Conservation (phyloP, 1,140 invertebrate species). For the Zaprionus vittiger region DNA sequence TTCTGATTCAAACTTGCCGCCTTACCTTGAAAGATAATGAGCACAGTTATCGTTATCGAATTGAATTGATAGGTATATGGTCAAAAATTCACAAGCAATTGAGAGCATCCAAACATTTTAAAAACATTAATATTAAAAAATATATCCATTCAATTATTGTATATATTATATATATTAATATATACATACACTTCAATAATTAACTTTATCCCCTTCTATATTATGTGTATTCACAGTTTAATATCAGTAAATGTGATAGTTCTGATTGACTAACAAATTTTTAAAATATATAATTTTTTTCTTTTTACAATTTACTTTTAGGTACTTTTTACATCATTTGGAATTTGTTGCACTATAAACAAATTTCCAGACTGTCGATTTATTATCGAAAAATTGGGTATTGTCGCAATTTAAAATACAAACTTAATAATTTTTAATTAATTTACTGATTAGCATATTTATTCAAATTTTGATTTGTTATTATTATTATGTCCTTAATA, state of each 20-base stretch:
- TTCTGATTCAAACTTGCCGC: slow-evolving; percentile 39
- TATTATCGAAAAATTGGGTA: slow-evolving; percentile 13
- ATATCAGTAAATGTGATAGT: neutral
- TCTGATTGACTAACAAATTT: neutral
- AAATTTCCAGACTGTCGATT: slow-evolving; percentile 8
- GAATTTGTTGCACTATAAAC: slow-evolving; percentile 14
- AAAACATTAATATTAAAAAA: neutral
- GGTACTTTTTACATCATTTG: slow-evolving; percentile 26
- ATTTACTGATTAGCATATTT: neutral
- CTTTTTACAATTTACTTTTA: neutral
- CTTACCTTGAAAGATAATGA: neutral
- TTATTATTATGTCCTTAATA: neutral
- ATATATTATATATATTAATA: neutral
- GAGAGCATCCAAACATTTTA: neutral
- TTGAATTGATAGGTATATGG: too few species aligned
- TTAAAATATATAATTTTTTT: neutral
- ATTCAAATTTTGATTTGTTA: neutral
- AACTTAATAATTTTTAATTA: neutral
- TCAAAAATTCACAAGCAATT: neutral
- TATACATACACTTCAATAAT: neutral
- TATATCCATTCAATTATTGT: neutral
- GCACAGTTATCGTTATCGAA: slow-evolving; percentile 36
- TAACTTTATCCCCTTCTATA: neutral
- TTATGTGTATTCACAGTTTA: neutral
- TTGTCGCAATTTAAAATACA: neutral